Evolutionary conservation across 2,797 vertebrate genomes (phyloP).

Genomic region (Lepidocolaptes lacrymiger): DNA sequence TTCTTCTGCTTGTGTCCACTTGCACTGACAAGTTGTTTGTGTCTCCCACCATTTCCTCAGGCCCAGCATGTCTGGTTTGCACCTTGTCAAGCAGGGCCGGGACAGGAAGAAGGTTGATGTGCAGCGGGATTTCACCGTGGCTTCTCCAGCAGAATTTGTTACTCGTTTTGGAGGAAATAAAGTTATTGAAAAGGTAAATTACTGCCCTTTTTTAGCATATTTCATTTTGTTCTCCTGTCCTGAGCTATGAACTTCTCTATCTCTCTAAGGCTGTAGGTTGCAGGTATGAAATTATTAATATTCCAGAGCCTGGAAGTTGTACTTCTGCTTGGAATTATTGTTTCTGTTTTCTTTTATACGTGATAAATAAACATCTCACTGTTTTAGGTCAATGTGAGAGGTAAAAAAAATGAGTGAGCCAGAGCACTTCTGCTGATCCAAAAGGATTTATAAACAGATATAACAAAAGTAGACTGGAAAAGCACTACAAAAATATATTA

Average conservation of each 20-base stretch:
- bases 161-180: conserved; percentile 98
- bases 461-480: neutral
- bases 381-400: neutral
- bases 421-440: neutral
- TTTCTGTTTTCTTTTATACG: neutral
- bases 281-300: neutral
- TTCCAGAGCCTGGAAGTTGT: neutral
- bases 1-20: too few relatives aligned
- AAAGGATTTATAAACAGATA: neutral
- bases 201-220: neutral
- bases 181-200: conserved; percentile 93
- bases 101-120: conserved; percentile 93
- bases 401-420: neutral
- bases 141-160: conserved; percentile 97
- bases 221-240: neutral
- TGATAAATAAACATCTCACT: neutral
- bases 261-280: neutral
- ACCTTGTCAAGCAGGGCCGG: conserved; percentile 93
- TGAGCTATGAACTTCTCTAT: neutral
- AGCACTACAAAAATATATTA: neutral
- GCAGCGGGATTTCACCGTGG: conserved; percentile 96
- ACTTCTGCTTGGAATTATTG: neutral
- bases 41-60: conserved; percentile 59
- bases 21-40: neutral
- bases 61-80: conserved; percentile 96